Conservation (phyloP, 2,113 vertebrate species). For the Campylomormyrus numenius region DNA sequence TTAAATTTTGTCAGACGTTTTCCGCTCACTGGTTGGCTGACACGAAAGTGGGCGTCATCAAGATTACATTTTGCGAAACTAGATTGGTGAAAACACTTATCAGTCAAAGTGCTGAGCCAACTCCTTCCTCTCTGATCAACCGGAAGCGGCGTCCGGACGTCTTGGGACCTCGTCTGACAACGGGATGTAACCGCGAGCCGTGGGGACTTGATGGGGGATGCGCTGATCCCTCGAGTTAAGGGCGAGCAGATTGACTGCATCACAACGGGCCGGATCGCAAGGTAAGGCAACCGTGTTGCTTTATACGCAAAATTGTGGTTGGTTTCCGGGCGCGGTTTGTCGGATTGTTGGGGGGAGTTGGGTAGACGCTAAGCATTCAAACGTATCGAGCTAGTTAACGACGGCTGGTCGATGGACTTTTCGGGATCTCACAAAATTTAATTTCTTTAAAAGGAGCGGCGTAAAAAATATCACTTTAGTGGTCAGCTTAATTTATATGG, state of each 20-base stretch:
- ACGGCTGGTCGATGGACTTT: not conserved
- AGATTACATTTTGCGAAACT: not conserved
- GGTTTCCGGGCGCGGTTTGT: not conserved
- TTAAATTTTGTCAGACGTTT: not conserved
- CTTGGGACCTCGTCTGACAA: not conserved
- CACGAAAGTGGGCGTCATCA: not conserved
- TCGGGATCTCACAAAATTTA: not conserved
- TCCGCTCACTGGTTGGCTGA: not conserved
- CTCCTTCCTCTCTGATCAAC: slow-evolving; percentile 6
- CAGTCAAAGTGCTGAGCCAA: not conserved
- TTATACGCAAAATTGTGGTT: not conserved
- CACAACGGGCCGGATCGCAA: not conserved
- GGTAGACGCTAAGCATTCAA: not conserved
- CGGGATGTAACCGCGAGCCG: slow-evolving; percentile 7
- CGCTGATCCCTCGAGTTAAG: not conserved
- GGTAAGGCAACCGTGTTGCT: not conserved
- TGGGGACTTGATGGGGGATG: not conserved
- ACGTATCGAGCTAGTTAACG: not conserved
- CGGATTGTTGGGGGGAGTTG: not conserved
- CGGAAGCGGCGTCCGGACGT: slow-evolving; percentile 16
- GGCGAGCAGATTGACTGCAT: not conserved
- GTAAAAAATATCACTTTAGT: not conserved
- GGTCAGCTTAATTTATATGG: not conserved
- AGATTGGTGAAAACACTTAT: not conserved
- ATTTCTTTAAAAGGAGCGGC: not conserved